phyloP scores from a whole-genome alignment of 2,113 vertebrate genomes.

The Callocephalon fimbriatum region DNA sequence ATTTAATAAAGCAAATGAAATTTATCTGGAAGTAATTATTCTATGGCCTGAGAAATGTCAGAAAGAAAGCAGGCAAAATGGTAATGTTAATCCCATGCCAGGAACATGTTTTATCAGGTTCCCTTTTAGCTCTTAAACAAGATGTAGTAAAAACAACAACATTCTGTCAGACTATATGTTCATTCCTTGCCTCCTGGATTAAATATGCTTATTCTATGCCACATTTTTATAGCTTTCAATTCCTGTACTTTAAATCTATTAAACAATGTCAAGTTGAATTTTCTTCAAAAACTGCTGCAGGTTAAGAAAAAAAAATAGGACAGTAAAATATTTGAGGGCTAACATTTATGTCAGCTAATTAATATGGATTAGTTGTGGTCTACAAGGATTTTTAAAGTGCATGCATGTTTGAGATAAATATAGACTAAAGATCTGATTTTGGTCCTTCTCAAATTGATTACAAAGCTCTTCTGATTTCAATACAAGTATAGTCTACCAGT shows the following conservation, averaged over 20 bases:
- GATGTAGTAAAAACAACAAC: slow-evolving; percentile 62
- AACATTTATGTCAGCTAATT: slow-evolving; percentile 73
- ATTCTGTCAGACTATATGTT: slow-evolving; percentile 64
- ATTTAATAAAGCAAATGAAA: slow-evolving; percentile 47
- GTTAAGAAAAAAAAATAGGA: slow-evolving; percentile 63
- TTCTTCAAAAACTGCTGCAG: slow-evolving; percentile 68
- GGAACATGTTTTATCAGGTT: slow-evolving; percentile 66
- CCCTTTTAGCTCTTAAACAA: slow-evolving; percentile 64
- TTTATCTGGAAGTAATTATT: slow-evolving; percentile 52
- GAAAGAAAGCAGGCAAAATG: slow-evolving; percentile 24
- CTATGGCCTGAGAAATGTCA: slow-evolving; percentile 42
- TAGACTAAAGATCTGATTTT: slow-evolving; percentile 30
- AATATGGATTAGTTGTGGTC: slow-evolving; percentile 71
- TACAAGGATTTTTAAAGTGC: slow-evolving; percentile 55
- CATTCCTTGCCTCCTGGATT: slow-evolving; percentile 63
- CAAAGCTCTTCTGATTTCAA: slow-evolving; percentile 13
- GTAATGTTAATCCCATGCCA: slow-evolving; percentile 44
- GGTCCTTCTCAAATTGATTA: background rate
- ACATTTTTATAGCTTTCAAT: slow-evolving; percentile 74
- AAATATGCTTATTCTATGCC: slow-evolving; percentile 65
- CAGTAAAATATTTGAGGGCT: slow-evolving; percentile 53
- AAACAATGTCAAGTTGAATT: slow-evolving; percentile 72
- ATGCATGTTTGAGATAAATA: slow-evolving; percentile 27
- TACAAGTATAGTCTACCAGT: background rate
- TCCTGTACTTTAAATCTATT: slow-evolving; percentile 74